These are phyloP conservation scores for Imbricaverruca yamaguchii DNA, from an alignment of 2,888 invertebrate genomes.

Conservation along the genomic window DNA sequence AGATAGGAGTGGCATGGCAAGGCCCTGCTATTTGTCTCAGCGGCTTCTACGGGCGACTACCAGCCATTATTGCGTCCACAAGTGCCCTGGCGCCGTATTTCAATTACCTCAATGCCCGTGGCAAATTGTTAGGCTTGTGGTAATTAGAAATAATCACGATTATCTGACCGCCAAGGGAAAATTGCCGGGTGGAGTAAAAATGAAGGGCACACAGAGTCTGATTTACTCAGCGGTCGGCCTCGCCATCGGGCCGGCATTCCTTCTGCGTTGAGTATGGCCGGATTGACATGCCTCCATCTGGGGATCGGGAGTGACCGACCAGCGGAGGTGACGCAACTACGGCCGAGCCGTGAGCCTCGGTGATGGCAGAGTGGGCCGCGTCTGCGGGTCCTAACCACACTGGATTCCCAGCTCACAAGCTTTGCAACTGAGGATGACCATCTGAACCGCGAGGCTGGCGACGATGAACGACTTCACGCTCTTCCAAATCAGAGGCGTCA, in stretches of 20 bases:
- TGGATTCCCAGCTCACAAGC: too few species aligned
- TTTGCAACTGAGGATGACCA: too few species aligned
- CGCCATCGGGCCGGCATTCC: background rate
- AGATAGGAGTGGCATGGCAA: background rate
- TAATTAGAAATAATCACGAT: conserved; percentile 4
- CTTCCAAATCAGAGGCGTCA: too few species aligned
- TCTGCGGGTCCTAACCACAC: too few species aligned
- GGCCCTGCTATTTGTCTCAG: background rate
- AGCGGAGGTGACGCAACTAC: too few species aligned
- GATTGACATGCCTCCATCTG: too few species aligned
- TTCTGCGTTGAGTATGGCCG: too few species aligned
- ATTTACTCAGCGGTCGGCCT: background rate
- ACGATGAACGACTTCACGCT: too few species aligned
- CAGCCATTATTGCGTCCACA: background rate
- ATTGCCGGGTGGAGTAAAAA: background rate
- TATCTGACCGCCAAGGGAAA: background rate
- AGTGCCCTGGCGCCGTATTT: background rate
- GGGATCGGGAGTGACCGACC: too few species aligned
- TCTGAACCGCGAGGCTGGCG: too few species aligned
- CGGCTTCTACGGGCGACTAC: background rate
- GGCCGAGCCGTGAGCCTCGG: too few species aligned
- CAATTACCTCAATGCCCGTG: conserved; percentile 1
- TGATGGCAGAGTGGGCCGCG: too few species aligned
- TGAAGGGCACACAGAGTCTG: background rate
- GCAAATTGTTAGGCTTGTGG: background rate